These are phyloP conservation scores for Myiagra hebetior DNA, from an alignment of 2,113 vertebrate species.

Conservation along the genomic window DNA sequence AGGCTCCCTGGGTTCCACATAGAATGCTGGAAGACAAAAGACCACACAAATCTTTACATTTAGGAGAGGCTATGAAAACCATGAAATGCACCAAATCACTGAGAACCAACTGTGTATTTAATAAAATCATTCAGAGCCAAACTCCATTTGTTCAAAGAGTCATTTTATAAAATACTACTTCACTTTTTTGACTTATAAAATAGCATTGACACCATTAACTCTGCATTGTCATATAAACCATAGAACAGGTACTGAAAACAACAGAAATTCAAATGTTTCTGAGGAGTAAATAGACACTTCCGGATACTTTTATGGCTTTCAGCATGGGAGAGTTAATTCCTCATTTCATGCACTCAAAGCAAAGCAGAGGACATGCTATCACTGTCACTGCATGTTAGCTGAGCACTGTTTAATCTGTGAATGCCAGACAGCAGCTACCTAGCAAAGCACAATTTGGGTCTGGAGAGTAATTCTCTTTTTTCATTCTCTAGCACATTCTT, in stretches of 20 bases:
- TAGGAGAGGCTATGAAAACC: not conserved
- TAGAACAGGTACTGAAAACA: not conserved
- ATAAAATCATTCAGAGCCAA: not conserved
- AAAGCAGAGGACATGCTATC: not conserved
- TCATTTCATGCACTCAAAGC: not conserved
- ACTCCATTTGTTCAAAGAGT: not conserved
- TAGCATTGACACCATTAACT: not conserved
- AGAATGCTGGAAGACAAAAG: constrained; percentile 43
- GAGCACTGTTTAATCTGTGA: constrained; percentile 7
- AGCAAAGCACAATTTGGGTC: constrained; percentile 29
- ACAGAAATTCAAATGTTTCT: not conserved
- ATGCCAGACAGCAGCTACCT: constrained; percentile 51
- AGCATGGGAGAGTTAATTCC: not conserved
- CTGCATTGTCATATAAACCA: not conserved
- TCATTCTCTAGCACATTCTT: constrained; percentile 43
- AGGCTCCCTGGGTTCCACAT: constrained; percentile 5
- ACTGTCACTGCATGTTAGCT: not conserved
- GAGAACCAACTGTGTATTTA: not conserved
- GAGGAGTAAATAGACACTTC: not conserved
- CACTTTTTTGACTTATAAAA: not conserved
- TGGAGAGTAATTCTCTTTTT: constrained; percentile 14
- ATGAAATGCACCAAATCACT: not conserved
- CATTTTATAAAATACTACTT: not conserved
- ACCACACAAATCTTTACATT: not conserved
- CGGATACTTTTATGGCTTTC: not conserved